Base-by-base conservation (phyloP, 1,140 invertebrate genomes). In the Drosophila athabasca region DNA sequence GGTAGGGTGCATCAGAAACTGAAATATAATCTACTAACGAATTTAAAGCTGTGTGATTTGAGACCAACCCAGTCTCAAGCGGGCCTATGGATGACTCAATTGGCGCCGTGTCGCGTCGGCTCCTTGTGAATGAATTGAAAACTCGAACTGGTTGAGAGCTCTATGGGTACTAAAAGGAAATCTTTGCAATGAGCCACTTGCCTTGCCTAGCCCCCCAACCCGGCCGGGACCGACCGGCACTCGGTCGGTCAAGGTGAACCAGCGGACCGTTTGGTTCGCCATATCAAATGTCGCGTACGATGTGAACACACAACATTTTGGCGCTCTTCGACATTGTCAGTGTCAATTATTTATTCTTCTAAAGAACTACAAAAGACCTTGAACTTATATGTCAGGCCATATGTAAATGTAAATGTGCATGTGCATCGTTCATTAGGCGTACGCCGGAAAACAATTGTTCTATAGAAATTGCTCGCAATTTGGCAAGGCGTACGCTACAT, bases 91-190 rank as follows among this genome's bases (percentile, higher is more conserved):
- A 84, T 84, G 80, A 84, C 80, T 84, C 80, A 84, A 85, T 85
- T 76, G 76, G 65, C 62, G 67, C 41, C 57, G 50, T 43, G 48
- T 59, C 17, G 58, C 48, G 49, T 29, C 58, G 59, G 41, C 77
- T 85, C 81, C 81, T 80, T 85, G 72, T 73, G 62, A 80, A 71
- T 53, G 75, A 82, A 66, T 46, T 67, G 79, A 71, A 26, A 78
- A 41, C 26, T 57, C 49, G 39, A 76, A 76, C 76, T 76, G 67
- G 79, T 82, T 75, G 31, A 49, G 17, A 8, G 19, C 13, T 35
- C 59, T 80, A 24, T 64, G 50, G 26, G 46, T 81, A 75, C 62
- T 67, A 85, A 85, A 85, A 88, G 82, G 82, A 85, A 85, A 85
- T 88, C 78, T 78, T 85, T 51, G 64, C 73, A 45, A 65, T 48